Evolutionary conservation across 2,888 invertebrate species (phyloP), one percentile per base, ranked within the genome.

Genomic region (Capitulum mitella): DNA sequence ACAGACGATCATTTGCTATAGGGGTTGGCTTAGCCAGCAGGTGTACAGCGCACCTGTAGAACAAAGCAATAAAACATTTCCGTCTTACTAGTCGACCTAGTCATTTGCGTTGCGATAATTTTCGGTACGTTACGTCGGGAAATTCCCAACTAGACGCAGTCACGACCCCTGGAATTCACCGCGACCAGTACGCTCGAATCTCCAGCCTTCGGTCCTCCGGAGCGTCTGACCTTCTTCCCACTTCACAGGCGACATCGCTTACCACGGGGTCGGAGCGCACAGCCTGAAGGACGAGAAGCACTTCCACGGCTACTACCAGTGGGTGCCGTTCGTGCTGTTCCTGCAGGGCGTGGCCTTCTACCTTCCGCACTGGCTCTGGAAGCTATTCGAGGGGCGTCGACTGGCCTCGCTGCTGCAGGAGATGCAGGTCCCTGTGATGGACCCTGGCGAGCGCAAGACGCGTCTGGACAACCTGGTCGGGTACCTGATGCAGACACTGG

Each of bases 241-340:
- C 22, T 51, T 22, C 51, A 0, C 64, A 64, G 64, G 64, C 34
- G 34, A 32, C 34, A 34, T 34, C 34, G 64, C 34, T 14, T 79
- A 80, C 43, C 80, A 78, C 0, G 81, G 81, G 12, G 80, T 81
- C 2, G 81, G 81, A 1, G 79, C 81, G 0, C 74, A 78, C 37
- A 32, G 29, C 10, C 34, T 51, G 8, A 46, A 48, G 6, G 81
- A 80, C 12, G 92, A 93, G 83, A 92, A 90, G 84, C 89, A 89
- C 81, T 92, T 91, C 84, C 95, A 95, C 85, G 91, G 94, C 80
- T 95, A 95, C 86, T 95, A 95, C 85, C 95, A 95, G 86, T 95
- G 95, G 95, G 95, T 95, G 83, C 94, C 95, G 5, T 95, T 95
- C 86, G 91, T 94, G 87, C 88, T 95, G 58, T 95, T 95, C 87